Evolutionary conservation across 1,140 invertebrate genomes (phyloP).

Genomic region (Drosophila nigromelanica): DNA sequence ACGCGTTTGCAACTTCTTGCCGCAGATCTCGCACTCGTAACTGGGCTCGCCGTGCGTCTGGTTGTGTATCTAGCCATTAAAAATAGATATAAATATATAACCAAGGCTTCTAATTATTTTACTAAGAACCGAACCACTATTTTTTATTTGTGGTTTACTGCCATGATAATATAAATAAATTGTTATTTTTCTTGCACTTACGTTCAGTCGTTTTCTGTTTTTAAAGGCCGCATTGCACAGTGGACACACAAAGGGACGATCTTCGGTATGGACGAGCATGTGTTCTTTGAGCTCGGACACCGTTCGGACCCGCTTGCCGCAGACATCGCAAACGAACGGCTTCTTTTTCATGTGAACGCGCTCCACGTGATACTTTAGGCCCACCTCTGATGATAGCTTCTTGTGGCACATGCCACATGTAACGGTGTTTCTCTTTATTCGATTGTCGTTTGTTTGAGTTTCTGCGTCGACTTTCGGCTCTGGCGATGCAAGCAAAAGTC

Average conservation of each 20-base stretch:
- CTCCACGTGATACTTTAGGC: conserved; percentile 76
- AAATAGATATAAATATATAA: no score
- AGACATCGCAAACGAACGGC: conserved; percentile 84
- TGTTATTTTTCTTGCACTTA: background rate
- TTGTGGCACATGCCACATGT: conserved; percentile 76
- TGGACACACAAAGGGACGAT: conserved; percentile 47
- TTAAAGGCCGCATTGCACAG: conserved; percentile 56
- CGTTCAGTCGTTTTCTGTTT: conserved; percentile 52
- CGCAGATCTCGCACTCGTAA: conserved; percentile 84
- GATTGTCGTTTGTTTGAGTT: background rate
- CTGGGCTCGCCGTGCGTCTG: conserved; percentile 83
- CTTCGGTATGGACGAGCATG: conserved; percentile 84
- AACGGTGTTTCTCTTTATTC: background rate
- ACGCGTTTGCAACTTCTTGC: conserved; percentile 84
- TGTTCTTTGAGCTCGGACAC: conserved; percentile 84
- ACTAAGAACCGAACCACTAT: no score
- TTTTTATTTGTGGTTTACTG: no score
- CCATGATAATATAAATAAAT: background rate
- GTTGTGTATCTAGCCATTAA: conserved; percentile 44
- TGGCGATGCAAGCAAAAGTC: conserved; percentile 4
- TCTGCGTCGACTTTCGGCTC: background rate
- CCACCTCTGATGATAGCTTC: conserved; percentile 58
- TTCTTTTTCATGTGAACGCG: conserved; percentile 83
- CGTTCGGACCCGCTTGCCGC: conserved; percentile 84
- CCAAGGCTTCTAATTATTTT: no score